phyloP scores from a whole-genome alignment of 2,797 vertebrate genomes.

The Danio aesculapii region DNA sequence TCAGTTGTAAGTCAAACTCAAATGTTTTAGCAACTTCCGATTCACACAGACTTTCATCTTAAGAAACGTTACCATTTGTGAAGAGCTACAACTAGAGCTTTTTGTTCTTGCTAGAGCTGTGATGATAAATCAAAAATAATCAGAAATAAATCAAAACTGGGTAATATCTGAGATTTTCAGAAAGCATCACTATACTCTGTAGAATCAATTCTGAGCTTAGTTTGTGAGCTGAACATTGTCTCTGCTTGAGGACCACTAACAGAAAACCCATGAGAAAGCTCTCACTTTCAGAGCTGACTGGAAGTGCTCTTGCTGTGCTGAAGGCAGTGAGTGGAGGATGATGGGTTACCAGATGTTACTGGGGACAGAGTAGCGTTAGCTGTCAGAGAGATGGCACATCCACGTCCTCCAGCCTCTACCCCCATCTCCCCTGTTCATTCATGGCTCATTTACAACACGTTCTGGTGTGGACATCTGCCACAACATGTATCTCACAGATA shows the following conservation, averaged over 20 bases:
- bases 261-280: slow-evolving; percentile 64
- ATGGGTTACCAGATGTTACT: slow-evolving; percentile 45
- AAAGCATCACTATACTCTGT: too few relatives aligned
- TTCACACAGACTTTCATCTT: too few relatives aligned
- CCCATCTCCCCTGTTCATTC: slow-evolving; percentile 35
- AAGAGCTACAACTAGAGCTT: too few relatives aligned
- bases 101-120: too few relatives aligned
- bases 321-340: slow-evolving; percentile 14
- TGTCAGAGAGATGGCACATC: slow-evolving; percentile 28
- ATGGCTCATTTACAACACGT: slow-evolving; percentile 63
- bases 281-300: slow-evolving; percentile 60
- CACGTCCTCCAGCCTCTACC: slow-evolving; percentile 19
- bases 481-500: slow-evolving; percentile 1
- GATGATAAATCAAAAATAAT: too few relatives aligned
- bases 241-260: slow-evolving; percentile 65
- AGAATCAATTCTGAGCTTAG: too few relatives aligned
- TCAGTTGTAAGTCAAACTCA: too few relatives aligned
- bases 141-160: too few relatives aligned
- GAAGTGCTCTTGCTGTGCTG: slow-evolving; percentile 39
- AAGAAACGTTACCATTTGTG: too few relatives aligned
- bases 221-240: neutral
- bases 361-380: slow-evolving; percentile 70
- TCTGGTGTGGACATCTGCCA: slow-evolving; percentile 59
- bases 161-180: too few relatives aligned
- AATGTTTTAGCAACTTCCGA: too few relatives aligned